phyloP scores from a whole-genome alignment of 2,113 vertebrate genomes.

The Salvelinus namaycush region DNA sequence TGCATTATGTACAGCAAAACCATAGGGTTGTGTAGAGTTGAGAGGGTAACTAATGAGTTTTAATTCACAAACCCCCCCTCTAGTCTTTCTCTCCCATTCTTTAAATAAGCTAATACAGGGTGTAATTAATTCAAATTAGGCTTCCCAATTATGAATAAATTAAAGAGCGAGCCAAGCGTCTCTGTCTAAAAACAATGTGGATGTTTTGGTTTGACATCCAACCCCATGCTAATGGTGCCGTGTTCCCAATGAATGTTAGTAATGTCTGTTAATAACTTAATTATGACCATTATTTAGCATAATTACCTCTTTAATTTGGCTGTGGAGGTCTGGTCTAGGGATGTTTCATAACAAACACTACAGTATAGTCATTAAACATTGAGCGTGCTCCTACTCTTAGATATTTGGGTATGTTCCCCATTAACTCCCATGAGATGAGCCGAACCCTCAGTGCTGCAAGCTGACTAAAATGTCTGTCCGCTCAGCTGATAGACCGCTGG shows the following conservation, averaged over 20 bases:
- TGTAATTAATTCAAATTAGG: slow-evolving; percentile 50
- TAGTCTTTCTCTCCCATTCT: slow-evolving; percentile 51
- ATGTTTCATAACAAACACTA: background rate
- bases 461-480: too few species aligned
- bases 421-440: too few species aligned
- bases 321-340: background rate
- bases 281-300: slow-evolving; percentile 14
- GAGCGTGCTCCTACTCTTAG: too few species aligned
- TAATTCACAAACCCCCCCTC: slow-evolving; percentile 48
- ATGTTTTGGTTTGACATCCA: slow-evolving; percentile 18
- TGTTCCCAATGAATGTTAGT: slow-evolving; percentile 17
- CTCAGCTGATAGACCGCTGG: too few species aligned
- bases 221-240: background rate
- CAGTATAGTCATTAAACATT: too few species aligned
- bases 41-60: slow-evolving; percentile 49
- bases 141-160: slow-evolving; percentile 40
- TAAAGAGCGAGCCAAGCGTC: slow-evolving; percentile 29
- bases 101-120: slow-evolving; percentile 47
- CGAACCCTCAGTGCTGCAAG: too few species aligned
- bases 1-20: slow-evolving; percentile 26
- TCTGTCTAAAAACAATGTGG: slow-evolving; percentile 34
- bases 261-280: background rate
- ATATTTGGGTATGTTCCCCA: too few species aligned
- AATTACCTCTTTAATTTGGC: slow-evolving; percentile 13
- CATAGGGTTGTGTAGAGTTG: slow-evolving; percentile 13